Conservation (phyloP, 92 coral and sea anemone genomes). For the Epizoanthus stellaris region DNA sequence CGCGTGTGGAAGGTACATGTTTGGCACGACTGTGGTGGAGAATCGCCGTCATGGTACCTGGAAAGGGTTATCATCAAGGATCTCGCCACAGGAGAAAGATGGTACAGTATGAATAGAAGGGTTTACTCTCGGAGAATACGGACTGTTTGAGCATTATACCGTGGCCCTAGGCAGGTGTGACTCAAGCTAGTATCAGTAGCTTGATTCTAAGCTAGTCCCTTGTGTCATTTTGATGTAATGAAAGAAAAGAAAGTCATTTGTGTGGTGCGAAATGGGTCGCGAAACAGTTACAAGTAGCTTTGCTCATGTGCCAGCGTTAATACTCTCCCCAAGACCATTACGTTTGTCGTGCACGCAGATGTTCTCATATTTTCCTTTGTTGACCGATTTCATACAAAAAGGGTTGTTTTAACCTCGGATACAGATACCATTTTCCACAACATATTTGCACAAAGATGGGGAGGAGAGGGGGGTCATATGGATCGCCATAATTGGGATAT, state of each 20-base stretch:
- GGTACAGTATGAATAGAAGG: constrained; percentile 42
- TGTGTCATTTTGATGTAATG: no score
- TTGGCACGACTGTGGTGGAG: constrained; percentile 84
- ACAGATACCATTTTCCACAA: no score
- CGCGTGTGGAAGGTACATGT: constrained; percentile 75
- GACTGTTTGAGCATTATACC: background rate
- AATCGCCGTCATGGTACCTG: constrained; percentile 76
- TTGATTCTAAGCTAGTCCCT: background rate
- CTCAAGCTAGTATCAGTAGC: no score
- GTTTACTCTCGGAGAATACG: background rate
- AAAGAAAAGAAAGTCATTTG: background rate
- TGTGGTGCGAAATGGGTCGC: background rate
- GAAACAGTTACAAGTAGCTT: background rate
- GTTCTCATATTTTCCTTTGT: no score
- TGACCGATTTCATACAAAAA: no score
- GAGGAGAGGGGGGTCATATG: no score
- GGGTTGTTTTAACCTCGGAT: no score
- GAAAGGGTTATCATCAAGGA: constrained; percentile 71
- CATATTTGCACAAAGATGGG: no score
- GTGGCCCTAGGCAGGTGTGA: background rate
- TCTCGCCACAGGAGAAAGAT: constrained; percentile 55
- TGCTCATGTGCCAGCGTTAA: background rate
- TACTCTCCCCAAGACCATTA: background rate
- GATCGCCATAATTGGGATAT: no score
- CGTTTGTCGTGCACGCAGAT: background rate